Conservation (phyloP, 2,797 vertebrate genomes). For the Hoplostethus atlanticus region DNA sequence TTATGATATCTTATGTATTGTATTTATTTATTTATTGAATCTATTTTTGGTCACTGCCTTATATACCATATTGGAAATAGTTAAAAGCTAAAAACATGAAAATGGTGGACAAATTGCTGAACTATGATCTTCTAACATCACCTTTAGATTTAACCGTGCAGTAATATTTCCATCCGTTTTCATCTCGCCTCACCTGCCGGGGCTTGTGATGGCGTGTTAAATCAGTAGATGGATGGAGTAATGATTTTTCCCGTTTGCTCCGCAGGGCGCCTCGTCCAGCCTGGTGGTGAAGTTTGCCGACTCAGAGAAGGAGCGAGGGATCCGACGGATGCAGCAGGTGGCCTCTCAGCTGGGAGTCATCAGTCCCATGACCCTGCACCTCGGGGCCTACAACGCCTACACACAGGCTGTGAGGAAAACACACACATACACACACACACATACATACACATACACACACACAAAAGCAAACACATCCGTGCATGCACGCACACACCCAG, state of each 20-base stretch:
- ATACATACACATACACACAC: conserved; percentile 1
- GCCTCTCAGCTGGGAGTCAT: conserved; percentile 96
- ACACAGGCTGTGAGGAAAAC: conserved; percentile 91
- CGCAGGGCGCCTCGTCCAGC: conserved; percentile 91
- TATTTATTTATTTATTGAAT: background rate
- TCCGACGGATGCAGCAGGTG: conserved; percentile 96
- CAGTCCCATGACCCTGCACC: conserved; percentile 96
- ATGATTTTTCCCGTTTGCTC: conserved; percentile 12
- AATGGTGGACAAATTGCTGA: background rate
- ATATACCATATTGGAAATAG: no score
- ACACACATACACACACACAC: conserved; percentile 14
- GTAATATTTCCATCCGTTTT: conserved; percentile 4
- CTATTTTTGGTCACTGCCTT: background rate
- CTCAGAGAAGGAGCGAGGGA: conserved; percentile 89
- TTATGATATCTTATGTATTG: background rate
- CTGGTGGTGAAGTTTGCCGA: conserved; percentile 89
- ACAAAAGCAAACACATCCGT: conserved; percentile 6
- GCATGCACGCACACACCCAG: background rate
- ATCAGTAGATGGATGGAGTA: conserved; percentile 22
- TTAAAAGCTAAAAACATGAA: background rate
- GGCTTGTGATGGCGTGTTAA: conserved; percentile 8
- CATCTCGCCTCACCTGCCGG: background rate
- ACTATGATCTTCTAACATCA: background rate
- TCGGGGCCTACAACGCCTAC: conserved; percentile 96
- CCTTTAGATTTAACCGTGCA: background rate